Percentiles rank a stretch among this genome's conserved stretches.
These are phyloP conservation scores for Emydocephalus ijimae DNA, from an alignment of 2,113 vertebrate species.

Conservation along the genomic window DNA sequence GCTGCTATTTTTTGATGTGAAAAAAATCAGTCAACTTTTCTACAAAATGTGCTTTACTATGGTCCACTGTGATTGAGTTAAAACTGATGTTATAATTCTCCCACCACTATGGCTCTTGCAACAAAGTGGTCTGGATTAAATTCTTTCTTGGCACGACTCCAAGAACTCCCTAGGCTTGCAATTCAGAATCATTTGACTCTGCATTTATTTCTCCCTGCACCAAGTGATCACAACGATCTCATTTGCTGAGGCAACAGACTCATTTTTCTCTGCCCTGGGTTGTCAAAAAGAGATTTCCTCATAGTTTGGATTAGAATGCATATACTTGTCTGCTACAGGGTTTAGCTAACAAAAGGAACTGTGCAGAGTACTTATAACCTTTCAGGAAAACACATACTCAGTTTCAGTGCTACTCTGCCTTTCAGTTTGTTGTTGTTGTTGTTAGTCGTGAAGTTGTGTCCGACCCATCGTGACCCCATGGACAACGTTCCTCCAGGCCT, in stretches of 20 bases:
- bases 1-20: not conserved
- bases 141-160: slow-evolving; percentile 13
- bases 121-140: slow-evolving; percentile 29
- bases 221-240: not conserved
- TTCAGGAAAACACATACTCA: not conserved
- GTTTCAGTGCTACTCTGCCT: not conserved
- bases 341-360: not conserved
- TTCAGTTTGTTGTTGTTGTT: not conserved
- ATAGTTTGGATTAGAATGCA: not conserved
- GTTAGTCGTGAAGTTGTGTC: too few relatives aligned
- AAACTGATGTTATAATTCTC: slow-evolving; percentile 1
- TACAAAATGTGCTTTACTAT: slow-evolving; percentile 5
- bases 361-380: not conserved
- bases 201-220: not conserved
- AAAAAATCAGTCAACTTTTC: not conserved
- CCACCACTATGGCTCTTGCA: not conserved
- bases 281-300: not conserved
- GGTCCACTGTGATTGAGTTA: slow-evolving; percentile 15
- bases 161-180: not conserved
- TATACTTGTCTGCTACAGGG: not conserved
- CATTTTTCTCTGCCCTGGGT: not conserved
- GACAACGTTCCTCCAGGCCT: too few relatives aligned
- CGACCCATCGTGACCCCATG: too few relatives aligned
- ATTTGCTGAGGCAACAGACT: not conserved
- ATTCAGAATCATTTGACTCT: not conserved